Conservation (phyloP, 2,888 invertebrate genomes). For the Siphlonurus alternatus region DNA sequence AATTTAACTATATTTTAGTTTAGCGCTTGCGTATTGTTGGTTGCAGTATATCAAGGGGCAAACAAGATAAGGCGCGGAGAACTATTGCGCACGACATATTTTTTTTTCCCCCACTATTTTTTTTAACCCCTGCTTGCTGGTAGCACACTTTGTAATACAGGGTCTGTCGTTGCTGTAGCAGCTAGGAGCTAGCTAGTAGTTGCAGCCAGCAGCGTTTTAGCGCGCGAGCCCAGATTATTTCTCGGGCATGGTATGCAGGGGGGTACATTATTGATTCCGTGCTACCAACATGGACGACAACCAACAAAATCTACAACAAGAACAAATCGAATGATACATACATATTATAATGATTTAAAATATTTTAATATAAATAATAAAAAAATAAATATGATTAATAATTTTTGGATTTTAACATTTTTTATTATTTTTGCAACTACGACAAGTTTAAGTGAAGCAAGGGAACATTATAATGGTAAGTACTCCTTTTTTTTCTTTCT, state of each 20-base stretch:
- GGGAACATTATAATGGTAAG: background rate
- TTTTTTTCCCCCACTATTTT: too few species aligned
- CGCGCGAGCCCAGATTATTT: background rate
- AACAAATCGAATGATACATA: background rate
- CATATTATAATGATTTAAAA: background rate
- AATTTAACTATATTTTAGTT: too few species aligned
- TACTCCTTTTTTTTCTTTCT: too few species aligned
- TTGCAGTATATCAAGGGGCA: background rate
- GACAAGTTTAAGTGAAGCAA: background rate
- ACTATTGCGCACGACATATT: too few species aligned
- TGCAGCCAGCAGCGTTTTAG: too few species aligned
- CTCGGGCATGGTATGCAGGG: conserved; percentile 2
- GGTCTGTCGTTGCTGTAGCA: too few species aligned
- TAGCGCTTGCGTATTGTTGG: background rate
- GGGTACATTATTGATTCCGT: background rate
- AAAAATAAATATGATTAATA: background rate
- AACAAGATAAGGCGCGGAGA: too few species aligned
- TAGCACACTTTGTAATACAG: too few species aligned
- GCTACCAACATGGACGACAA: background rate
- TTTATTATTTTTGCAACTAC: background rate
- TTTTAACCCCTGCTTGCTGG: too few species aligned
- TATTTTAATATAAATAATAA: background rate
- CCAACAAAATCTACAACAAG: too few species aligned
- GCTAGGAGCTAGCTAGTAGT: background rate
- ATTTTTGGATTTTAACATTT: background rate